Percentiles rank a stretch among this genome's conserved stretches.
Evolutionary conservation across 2,888 invertebrate genomes (phyloP).

Genomic region (Rhagonycha fulva): DNA sequence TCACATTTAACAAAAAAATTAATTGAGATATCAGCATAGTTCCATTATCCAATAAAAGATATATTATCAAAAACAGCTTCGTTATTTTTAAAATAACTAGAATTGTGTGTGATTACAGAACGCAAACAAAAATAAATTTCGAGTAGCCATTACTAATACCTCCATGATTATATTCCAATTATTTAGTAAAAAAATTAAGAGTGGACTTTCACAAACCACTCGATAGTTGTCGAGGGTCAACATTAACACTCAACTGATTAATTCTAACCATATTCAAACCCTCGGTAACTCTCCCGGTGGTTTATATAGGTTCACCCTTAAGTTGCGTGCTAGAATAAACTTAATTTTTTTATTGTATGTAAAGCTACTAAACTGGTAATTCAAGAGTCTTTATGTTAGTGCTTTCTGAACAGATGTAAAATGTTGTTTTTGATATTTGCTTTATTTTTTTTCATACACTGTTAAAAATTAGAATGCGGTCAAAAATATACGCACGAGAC

Average conservation of each 20-base stretch:
- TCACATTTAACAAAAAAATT: background rate
- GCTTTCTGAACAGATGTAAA: background rate
- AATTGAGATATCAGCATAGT: background rate
- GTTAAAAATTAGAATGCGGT: too few relatives aligned
- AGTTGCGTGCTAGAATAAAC: background rate
- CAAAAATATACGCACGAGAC: too few relatives aligned
- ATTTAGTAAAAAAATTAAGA: background rate
- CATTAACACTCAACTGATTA: background rate
- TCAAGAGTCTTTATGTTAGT: background rate
- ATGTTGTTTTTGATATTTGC: background rate
- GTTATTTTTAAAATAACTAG: background rate
- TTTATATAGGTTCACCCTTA: background rate
- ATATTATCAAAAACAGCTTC: too few relatives aligned
- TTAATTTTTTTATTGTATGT: background rate
- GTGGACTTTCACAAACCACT: background rate
- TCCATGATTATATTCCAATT: too few relatives aligned
- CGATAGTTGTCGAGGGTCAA: background rate
- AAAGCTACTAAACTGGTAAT: background rate
- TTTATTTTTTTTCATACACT: too few relatives aligned
- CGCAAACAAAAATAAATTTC: too few relatives aligned
- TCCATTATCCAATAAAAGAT: background rate
- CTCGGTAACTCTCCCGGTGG: background rate
- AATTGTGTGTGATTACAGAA: too few relatives aligned
- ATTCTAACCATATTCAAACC: background rate
- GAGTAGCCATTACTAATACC: background rate